Base-by-base conservation (phyloP, 2,113 vertebrate species). In the Sturnus vulgaris region DNA sequence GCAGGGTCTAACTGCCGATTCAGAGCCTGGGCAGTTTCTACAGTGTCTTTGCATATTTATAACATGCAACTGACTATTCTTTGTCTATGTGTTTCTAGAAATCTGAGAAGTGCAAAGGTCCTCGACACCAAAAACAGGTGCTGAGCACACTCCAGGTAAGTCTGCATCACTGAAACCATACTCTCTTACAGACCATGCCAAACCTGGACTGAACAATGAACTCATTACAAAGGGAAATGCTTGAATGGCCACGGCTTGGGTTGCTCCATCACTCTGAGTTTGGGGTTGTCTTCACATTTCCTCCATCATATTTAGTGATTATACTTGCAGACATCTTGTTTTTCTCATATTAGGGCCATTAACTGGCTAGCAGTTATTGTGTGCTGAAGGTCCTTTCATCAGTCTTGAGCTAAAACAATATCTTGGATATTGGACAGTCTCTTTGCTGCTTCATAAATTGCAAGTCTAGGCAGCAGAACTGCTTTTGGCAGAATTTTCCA, bases 101-200 rank as follows among this genome's bases (percentile, higher is more conserved):
- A 81, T n/a, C 56, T 16, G 76, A 90, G 69, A 77, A 55, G 37
- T 33, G 19, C 50, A 50, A 56, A 93, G 31, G 23, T 44, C 42
- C 13, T 2, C 16, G 37, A 46, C 44, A 69, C 25, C 37, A 21
- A 30, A 40, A 86, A 10, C 28, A n/a, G 71, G 15, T n/a, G 50
- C 53, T 82, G 65, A 56, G 70, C 49, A 1, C 3, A 16, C 35
- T 81, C 28, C 69, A 60, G 63, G 82, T 86, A 47, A 90, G 35
- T 28, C 49, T 65, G 1, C 15, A 1, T 71, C 60, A 20, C 33
- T 59, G 86, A 73, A 66, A 55, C 9, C 0, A 0, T 3, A 28
- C 14, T 73, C 37, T 44, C 47, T 63, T 55, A 63, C 19, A 90
- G 50, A 63, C 11, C 6, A 1, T 37, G 49, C 53, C 78, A 80